Evolutionary conservation across 1,140 invertebrate species (phyloP), one percentile per base, ranked within the genome.

Genomic region (Drepana arcuata): DNA sequence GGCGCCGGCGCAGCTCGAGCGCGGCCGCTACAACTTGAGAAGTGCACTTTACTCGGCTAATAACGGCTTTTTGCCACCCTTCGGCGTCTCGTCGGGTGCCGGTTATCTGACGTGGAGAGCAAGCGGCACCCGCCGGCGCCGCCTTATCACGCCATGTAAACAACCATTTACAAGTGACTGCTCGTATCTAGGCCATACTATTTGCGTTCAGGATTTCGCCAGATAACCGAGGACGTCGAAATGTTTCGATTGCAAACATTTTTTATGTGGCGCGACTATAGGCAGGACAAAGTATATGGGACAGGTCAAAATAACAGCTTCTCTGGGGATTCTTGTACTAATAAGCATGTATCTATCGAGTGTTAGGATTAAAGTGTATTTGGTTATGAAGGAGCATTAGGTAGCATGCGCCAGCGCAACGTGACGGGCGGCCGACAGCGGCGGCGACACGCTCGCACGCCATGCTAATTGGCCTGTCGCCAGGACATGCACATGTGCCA

Each of bases 381-480:
- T 48, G 35, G 41, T 36, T 45, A 27, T n/a, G 47, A 41, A 45
- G 41, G 41, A 34, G n/a, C 13, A 27, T 24, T 12, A 30, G 30
- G 14, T 16, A 23, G 35, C 16, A 26, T 27, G 42, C 33, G 42
- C 26, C 47, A 49, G 36, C 26, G 37, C 35, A 39, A 27, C 48
- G 48, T 50, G 49, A 37, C 67, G 43, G 57, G 52, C 60, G 52
- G 49, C 27, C 31, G 32, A n/a, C 29, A 34, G 41, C 52, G 42
- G 33, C 60, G 66, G 54, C 56, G 64, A 62, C 60, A 62, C 38
- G 60, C 60, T 36, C 48, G 34, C 58, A 53, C 53, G 60, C 54
- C 59, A 49, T 62, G 61, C 73, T 82, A 82, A 82, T 82, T 82
- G 74, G 67, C 64, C 69, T 73, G 74, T 78, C 71, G 72, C 78